Conservation (phyloP, 2,113 vertebrate genomes). For the Alectura lathami region DNA sequence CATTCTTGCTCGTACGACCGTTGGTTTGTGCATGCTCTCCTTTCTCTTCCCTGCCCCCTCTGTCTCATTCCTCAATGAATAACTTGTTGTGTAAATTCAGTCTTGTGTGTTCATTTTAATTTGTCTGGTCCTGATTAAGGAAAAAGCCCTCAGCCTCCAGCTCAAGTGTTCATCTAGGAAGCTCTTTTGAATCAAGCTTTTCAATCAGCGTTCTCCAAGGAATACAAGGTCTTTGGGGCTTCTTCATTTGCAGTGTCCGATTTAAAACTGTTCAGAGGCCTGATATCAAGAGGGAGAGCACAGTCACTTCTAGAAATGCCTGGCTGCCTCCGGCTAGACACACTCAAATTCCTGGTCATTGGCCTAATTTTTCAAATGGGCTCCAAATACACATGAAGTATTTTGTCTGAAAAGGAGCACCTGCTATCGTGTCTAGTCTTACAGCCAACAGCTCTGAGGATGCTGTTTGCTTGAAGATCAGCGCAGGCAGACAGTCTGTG, state of each 20-base stretch:
- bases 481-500: not conserved
- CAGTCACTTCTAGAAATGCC: not conserved
- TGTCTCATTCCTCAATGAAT: constrained; percentile 28
- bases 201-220: not conserved
- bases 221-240: not conserved
- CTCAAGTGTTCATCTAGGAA: not conserved
- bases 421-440: not conserved
- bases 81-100: constrained; percentile 48
- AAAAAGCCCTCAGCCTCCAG: not conserved
- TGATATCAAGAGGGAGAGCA: not conserved
- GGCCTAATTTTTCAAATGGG: not conserved
- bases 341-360: not conserved
- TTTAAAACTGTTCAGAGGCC: not conserved
- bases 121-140: constrained; percentile 7
- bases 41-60: not conserved
- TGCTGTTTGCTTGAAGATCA: not conserved
- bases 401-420: not conserved
- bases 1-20: not conserved
- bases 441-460: not conserved
- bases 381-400: not conserved
- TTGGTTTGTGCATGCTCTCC: not conserved
- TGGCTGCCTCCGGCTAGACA: not conserved
- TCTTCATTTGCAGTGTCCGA: not conserved
- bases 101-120: constrained; percentile 63
- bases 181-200: not conserved